These are phyloP conservation scores for Aphodius sticticus DNA, from an alignment of 2,888 invertebrate genomes.

Conservation along the genomic window DNA sequence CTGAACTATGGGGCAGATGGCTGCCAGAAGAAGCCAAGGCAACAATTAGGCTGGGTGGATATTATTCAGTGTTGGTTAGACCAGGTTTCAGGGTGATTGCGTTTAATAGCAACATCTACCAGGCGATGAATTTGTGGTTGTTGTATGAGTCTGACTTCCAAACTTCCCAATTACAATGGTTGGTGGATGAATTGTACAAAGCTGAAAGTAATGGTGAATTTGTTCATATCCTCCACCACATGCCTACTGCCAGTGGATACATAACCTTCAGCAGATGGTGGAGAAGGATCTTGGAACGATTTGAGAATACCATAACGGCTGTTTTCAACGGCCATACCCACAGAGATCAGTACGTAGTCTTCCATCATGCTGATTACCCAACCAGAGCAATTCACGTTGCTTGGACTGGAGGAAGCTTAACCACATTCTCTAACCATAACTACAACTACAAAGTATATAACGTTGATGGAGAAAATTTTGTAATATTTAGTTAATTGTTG, in stretches of 20 bases:
- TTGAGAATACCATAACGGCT: constrained; percentile 74
- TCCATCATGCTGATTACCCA: constrained; percentile 66
- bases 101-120: constrained; percentile 84
- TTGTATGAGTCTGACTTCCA: constrained; percentile 69
- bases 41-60: constrained; percentile 75
- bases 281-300: constrained; percentile 73
- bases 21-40: constrained; percentile 69
- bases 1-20: constrained; percentile 75
- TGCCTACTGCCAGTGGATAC: constrained; percentile 77
- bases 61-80: constrained; percentile 74
- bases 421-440: constrained; percentile 76
- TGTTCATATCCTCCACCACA: constrained; percentile 86
- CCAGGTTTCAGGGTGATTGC: constrained; percentile 79
- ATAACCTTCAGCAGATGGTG: constrained; percentile 76
- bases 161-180: constrained; percentile 80
- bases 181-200: constrained; percentile 72
- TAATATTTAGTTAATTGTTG: not conserved
- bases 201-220: constrained; percentile 76
- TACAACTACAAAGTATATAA: constrained; percentile 64
- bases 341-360: constrained; percentile 75
- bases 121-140: constrained; percentile 71
- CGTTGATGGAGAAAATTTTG: constrained; percentile 48
- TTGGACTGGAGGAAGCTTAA: constrained; percentile 86
- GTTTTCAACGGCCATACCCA: constrained; percentile 88
- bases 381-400: constrained; percentile 70